Evolutionary conservation across 2,113 vertebrate species (phyloP).

Genomic region (Pyrgilauda ruficollis): DNA sequence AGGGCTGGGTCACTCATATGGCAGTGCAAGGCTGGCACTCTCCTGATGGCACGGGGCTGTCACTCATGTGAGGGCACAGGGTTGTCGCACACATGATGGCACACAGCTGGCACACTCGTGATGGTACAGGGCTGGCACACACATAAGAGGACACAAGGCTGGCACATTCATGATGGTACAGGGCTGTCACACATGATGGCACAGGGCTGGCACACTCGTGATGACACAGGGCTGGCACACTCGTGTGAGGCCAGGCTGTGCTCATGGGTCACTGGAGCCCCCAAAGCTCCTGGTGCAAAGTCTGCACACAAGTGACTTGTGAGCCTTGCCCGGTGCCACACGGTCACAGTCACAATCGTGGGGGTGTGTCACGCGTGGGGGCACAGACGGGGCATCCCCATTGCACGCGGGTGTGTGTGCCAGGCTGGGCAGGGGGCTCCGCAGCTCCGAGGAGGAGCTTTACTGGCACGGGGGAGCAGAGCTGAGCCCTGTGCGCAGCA

Average conservation of each 20-base stretch:
- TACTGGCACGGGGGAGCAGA: background rate
- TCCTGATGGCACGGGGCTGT: background rate
- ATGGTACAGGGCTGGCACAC: background rate
- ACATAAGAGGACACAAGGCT: fast-evolving
- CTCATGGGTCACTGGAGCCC: background rate
- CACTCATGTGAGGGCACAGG: background rate
- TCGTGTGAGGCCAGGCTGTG: background rate
- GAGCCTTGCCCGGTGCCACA: fast-evolving
- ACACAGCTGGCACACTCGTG: background rate
- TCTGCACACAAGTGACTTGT: fast-evolving
- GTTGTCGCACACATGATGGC: fast-evolving
- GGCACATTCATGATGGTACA: fast-evolving
- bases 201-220: background rate
- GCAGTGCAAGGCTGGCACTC: background rate
- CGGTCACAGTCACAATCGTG: fast-evolving
- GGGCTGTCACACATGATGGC: fast-evolving
- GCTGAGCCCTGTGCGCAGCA: background rate
- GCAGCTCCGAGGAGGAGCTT: fast-evolving
- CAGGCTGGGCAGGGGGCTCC: background rate
- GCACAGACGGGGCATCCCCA: fast-evolving
- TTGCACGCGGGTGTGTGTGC: fast-evolving
- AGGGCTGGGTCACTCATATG: background rate
- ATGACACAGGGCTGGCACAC: background rate
- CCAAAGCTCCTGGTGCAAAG: background rate
- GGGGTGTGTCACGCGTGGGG: fast-evolving